phyloP scores from a whole-genome alignment of 2,797 vertebrate species.

The Falco naumanni region DNA sequence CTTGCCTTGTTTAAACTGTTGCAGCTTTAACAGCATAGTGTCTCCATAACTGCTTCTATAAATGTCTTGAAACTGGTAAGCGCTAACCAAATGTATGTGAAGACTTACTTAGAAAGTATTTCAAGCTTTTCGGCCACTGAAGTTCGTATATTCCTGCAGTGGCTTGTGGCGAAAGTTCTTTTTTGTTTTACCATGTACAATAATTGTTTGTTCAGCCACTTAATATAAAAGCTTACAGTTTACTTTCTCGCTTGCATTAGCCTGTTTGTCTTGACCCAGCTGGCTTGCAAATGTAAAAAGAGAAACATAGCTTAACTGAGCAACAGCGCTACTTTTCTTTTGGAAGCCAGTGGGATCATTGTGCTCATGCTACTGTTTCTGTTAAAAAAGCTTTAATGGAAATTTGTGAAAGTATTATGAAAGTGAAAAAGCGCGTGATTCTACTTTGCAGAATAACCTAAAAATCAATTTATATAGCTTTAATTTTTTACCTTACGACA shows the following conservation, averaged over 20 bases:
- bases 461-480: slow-evolving; percentile 76
- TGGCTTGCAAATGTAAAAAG: slow-evolving; percentile 62
- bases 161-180: slow-evolving; percentile 32
- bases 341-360: slow-evolving; percentile 47
- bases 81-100: slow-evolving; percentile 24
- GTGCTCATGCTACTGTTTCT: slow-evolving; percentile 59
- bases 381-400: slow-evolving; percentile 74
- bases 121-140: slow-evolving; percentile 33
- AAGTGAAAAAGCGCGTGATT: slow-evolving; percentile 52
- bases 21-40: slow-evolving; percentile 61
- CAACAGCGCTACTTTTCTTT: slow-evolving; percentile 44
- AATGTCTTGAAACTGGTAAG: slow-evolving; percentile 59
- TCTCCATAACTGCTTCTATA: slow-evolving; percentile 56
- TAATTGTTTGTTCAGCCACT: slow-evolving; percentile 51
- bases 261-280: slow-evolving; percentile 48
- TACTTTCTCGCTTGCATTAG: slow-evolving; percentile 55
- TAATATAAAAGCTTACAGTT: slow-evolving; percentile 32
- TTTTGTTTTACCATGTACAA: slow-evolving; percentile 12
- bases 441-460: slow-evolving; percentile 77
- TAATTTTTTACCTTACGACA: slow-evolving; percentile 72
- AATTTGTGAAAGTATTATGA: slow-evolving; percentile 60
- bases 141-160: slow-evolving; percentile 44
- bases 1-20: slow-evolving; percentile 41
- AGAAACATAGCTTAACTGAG: not conserved
- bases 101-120: slow-evolving; percentile 25